Evolutionary conservation across 2,113 vertebrate genomes (phyloP).

Genomic region (Syngnathus scovelli): DNA sequence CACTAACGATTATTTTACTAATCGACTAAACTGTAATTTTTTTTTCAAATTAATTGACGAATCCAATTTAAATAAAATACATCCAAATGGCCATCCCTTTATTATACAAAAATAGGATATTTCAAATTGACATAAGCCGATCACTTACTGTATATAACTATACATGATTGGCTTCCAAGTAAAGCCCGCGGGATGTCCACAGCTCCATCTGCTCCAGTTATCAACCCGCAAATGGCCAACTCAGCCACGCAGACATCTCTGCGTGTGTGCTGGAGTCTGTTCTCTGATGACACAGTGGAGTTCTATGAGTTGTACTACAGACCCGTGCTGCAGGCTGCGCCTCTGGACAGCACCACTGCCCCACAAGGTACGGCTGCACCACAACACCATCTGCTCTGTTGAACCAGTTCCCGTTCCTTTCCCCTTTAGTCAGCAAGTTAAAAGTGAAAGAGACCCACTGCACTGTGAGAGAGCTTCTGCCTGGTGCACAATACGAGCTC

Average conservation of each 20-base stretch:
- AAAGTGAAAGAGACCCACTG: conserved; percentile 89
- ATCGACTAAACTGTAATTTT: too few species aligned
- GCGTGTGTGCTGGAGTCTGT: conserved; percentile 88
- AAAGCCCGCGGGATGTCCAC: conserved; percentile 15
- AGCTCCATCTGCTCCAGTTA: conserved; percentile 92
- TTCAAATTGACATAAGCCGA: too few species aligned
- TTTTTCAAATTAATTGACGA: too few species aligned
- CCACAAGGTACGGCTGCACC: conserved; percentile 65
- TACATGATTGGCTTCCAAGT: neutral
- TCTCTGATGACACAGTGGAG: conserved; percentile 89
- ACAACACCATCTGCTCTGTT: neutral
- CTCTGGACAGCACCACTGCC: conserved; percentile 42
- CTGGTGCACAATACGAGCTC: conserved; percentile 90
- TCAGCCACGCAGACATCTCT: conserved; percentile 82
- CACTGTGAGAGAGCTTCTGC: conserved; percentile 77
- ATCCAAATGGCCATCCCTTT: too few species aligned
- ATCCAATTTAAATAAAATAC: too few species aligned
- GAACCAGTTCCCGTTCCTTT: neutral
- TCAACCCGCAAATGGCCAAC: conserved; percentile 84
- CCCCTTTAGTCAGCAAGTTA: conserved; percentile 69
- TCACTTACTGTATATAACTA: neutral
- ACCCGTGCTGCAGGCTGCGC: conserved; percentile 69
- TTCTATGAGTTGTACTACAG: conserved; percentile 82
- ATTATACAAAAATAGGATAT: too few species aligned
- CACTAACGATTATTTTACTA: too few species aligned